Evolutionary conservation across 1,140 invertebrate species (phyloP), one percentile per base, ranked within the genome.

Genomic region (Drosophila suzukii): DNA sequence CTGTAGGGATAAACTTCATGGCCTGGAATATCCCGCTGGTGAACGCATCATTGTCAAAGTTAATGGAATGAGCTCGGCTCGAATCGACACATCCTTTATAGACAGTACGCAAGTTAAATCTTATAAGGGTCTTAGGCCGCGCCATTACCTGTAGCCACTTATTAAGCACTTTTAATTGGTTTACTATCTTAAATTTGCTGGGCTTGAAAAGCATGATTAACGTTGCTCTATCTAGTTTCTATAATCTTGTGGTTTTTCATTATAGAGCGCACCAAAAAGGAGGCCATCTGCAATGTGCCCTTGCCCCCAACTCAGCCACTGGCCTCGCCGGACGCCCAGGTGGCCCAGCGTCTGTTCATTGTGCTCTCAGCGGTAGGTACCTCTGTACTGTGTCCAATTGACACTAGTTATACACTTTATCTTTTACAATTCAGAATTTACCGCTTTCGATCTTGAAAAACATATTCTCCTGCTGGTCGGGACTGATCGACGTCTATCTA

Each of bases 381-480:
- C 13, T 17, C 11, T 43, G 4, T 10, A 17, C 20, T 1, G 15
- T 11, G 0, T 8, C 12, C 0, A 41, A 66, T 41, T 1, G 10
- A 32, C 63, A 60, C 79, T 17, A 41, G 15, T 54, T 92, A 7
- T 63, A 93, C 78, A 94, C 94, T 77, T 96, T 49, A 12, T n/a
- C 36, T 97, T 78, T 95, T 70, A 95, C n/a, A 97, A 20, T 34
- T 95, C 94, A 95, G 68, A 95, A 97, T 54, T 96, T 97, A 15
- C 95, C 97, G 1, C 94, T 96, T 50, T 94, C 95, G 71, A 95
- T 96, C n/a, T 94, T 99, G 90, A 95, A 96, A 84, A 97, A 98
- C 93, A 95, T 96, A 2, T 99, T 99, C 91, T 97, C 96, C 81
- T 95, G 97, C 80, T 98, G 98, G 94, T 97, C 97, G n/a, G 96